These are phyloP conservation scores for Mormyrus hasselquistii DNA, from an alignment of 2,797 vertebrate genomes.

Conservation along the genomic window DNA sequence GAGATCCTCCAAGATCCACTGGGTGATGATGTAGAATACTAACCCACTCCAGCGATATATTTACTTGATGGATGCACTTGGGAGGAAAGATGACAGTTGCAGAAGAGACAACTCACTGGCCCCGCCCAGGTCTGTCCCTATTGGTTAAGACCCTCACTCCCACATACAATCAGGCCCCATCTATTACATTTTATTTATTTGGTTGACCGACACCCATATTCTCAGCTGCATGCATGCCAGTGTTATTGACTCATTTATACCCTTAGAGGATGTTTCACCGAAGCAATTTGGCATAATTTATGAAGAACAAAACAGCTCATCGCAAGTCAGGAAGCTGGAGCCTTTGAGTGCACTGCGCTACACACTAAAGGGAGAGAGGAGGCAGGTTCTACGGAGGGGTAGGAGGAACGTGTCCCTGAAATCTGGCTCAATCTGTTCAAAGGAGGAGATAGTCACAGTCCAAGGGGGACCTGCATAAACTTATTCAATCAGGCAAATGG, in stretches of 20 bases:
- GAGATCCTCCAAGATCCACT: constrained; percentile 28
- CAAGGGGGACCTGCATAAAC: not conserved
- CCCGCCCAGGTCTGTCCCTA: not conserved
- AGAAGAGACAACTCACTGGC: not conserved
- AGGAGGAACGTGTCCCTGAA: not conserved
- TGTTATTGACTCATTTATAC: not conserved
- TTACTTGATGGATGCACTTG: constrained; percentile 28
- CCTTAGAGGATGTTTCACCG: not conserved
- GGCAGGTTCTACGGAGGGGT: not conserved
- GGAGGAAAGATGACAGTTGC: constrained; percentile 31
- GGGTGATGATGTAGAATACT: constrained; percentile 33
- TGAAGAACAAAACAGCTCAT: not conserved
- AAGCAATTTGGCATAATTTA: not conserved
- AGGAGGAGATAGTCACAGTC: not conserved
- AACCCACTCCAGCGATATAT: constrained; percentile 31
- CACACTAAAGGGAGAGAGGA: not conserved
- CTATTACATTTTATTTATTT: not conserved
- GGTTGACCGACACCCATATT: not conserved
- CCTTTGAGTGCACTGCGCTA: not conserved
- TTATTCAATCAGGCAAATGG: not conserved
- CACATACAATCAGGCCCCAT: not conserved
- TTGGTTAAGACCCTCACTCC: not conserved
- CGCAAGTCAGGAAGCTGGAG: not conserved
- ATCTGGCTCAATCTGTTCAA: not conserved
- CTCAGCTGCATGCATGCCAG: not conserved